Conservation (phyloP, 1,140 invertebrate genomes). For the Maniola jurtina region DNA sequence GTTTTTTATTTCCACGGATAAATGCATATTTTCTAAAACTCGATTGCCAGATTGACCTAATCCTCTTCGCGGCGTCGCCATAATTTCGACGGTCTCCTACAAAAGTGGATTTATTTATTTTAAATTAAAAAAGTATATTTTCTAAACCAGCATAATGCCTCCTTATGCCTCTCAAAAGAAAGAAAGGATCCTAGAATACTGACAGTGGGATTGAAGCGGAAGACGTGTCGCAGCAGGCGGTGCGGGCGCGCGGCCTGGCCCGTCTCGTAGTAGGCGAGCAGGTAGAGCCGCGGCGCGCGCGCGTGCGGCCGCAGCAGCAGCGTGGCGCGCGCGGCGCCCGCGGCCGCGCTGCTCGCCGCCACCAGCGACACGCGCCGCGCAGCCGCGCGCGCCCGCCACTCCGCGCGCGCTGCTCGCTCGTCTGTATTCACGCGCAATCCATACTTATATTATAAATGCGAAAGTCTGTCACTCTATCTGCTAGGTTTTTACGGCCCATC, state of each 20-base stretch:
- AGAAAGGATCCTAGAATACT: constrained; percentile 23
- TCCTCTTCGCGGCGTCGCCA: constrained; percentile 61
- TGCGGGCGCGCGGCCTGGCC: constrained; percentile 43
- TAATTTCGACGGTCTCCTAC: constrained; percentile 68
- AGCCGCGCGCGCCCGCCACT: constrained; percentile 29
- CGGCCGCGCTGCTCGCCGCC: constrained; percentile 20
- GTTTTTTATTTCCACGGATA: constrained; percentile 72
- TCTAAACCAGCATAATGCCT: not conserved
- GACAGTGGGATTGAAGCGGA: constrained; percentile 47
- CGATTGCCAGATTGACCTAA: constrained; percentile 40
- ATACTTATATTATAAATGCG: no score
- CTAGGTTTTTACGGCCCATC: no score
- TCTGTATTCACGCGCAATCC: constrained; percentile 28
- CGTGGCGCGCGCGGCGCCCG: constrained; percentile 30
- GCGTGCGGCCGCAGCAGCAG: constrained; percentile 47
- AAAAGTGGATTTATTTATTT: not conserved
- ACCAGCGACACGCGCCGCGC: constrained; percentile 36
- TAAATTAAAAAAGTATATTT: not conserved
- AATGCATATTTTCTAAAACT: constrained; percentile 58
- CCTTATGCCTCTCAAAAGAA: not conserved
- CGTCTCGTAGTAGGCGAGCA: constrained; percentile 61
- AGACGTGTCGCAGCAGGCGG: constrained; percentile 57
- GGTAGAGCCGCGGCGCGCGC: constrained; percentile 33
- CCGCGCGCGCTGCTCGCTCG: constrained; percentile 44
- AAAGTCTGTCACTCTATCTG: no score